Base-by-base conservation (phyloP, 2,888 invertebrate genomes). In the Eurytoma adleriae region DNA sequence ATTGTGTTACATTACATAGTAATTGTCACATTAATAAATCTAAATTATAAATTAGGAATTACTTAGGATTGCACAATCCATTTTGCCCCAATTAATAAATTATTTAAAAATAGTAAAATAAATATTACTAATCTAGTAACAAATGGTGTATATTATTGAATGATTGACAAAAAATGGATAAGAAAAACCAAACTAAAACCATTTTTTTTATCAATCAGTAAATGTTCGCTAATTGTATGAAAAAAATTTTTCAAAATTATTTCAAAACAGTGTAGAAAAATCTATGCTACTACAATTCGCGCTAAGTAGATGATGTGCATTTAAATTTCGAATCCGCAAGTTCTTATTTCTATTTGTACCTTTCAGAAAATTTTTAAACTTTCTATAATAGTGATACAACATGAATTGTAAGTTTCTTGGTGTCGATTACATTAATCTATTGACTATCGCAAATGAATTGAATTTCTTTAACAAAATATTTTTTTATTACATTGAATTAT, bases 331-430 rank as follows among this genome's bases (percentile, higher is more conserved):
- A 87, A 87, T 86, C 85, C 87, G 76, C 83, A 84, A 83, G 79
- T 86, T 83, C 83, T 84, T 85, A 83, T 86, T 84, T 85, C 88
- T 89, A 90, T 90, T 90, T 90, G 90, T 90, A 90, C 90, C 89
- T 88, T 86, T 87, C 88, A 89, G 89, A 90, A 90, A 89, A 87
- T 84, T 84, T 84, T 83, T 84, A 85, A 59, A 76, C 70, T 69
- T 84, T 85, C 84, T 82, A 85, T 86, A 86, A 85, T 80, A 84
- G 84, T 84, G 84, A 85, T 86, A 86, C 84, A 83, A 85, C 78
- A 80, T 78, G 78, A 78, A 82, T 78, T 76, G 66, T 79, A 71
- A 80, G 72, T 79, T 69, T 84, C 78, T 78, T 66, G 64, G 54
- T 78, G 66, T 70, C 30, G 10, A 64, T 72, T 67, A 67, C 40